These are phyloP conservation scores for Venusia cambrica DNA, from an alignment of 2,888 invertebrate species.

Conservation along the genomic window DNA sequence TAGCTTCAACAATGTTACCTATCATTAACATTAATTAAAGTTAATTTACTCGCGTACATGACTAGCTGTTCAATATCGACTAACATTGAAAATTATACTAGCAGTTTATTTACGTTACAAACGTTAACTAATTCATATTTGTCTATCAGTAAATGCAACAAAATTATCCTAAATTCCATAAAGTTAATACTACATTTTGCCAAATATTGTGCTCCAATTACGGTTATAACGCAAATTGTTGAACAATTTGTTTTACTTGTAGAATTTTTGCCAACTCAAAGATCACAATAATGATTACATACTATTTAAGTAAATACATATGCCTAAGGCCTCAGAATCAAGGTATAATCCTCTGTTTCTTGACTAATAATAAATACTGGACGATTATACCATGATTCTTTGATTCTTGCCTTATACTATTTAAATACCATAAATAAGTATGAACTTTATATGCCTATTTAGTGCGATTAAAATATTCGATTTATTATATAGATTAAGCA, in stretches of 20 bases:
- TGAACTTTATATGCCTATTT: too few species aligned
- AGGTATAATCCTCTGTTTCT: too few species aligned
- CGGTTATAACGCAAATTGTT: conserved; percentile 52
- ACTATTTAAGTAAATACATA: too few species aligned
- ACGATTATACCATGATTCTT: too few species aligned
- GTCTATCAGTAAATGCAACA: conserved; percentile 53
- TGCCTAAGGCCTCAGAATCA: too few species aligned
- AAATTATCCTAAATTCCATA: conserved; percentile 40
- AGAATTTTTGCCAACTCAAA: conserved; percentile 12
- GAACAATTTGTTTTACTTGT: conserved; percentile 48
- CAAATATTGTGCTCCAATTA: conserved; percentile 12
- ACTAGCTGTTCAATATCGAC: conserved; percentile 39
- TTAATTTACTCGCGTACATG: conserved; percentile 46
- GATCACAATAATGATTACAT: conserved; percentile 5
- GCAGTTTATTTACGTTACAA: conserved; percentile 40
- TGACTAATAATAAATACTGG: too few species aligned
- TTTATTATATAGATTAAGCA: too few species aligned
- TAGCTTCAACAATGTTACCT: conserved; percentile 31
- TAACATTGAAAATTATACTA: conserved; percentile 36
- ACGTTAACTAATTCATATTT: conserved; percentile 20
- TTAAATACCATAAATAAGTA: too few species aligned
- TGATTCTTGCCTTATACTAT: too few species aligned
- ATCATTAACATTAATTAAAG: conserved; percentile 22
- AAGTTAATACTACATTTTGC: conserved; percentile 4
- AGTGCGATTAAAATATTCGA: too few species aligned